These are phyloP conservation scores for Platycercus adscitus DNA, from an alignment of 2,113 vertebrate species.

Conservation along the genomic window DNA sequence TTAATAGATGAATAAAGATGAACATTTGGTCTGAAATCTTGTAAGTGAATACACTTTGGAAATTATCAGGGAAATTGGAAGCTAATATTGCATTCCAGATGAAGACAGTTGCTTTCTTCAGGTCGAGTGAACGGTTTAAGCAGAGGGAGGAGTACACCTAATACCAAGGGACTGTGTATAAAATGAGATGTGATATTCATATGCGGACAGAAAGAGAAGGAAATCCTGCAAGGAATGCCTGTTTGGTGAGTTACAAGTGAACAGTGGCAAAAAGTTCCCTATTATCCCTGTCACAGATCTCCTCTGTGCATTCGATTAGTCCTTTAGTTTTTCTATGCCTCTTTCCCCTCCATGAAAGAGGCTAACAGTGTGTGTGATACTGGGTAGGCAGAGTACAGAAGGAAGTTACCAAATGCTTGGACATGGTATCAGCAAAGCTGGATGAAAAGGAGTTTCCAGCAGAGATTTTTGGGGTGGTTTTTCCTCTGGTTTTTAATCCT, in stretches of 20 bases:
- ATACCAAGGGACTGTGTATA: neutral
- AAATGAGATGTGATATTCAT: neutral
- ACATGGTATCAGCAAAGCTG: neutral
- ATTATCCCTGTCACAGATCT: neutral
- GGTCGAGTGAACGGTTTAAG: neutral
- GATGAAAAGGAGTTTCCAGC: neutral
- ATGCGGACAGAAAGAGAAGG: neutral
- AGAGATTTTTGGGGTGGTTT: neutral
- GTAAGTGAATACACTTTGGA: neutral
- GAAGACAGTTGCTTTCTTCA: neutral
- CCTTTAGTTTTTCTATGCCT: neutral
- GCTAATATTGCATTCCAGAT: neutral
- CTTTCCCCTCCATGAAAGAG: neutral
- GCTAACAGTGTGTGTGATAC: neutral
- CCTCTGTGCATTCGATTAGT: neutral
- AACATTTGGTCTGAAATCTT: neutral
- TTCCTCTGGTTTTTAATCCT: neutral
- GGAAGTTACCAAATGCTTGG: neutral
- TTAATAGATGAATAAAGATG: neutral
- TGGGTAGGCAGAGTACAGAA: neutral
- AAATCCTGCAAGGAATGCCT: neutral
- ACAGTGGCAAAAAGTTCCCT: neutral
- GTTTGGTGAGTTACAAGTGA: neutral
- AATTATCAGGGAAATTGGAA: neutral
- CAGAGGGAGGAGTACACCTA: neutral